Conservation (phyloP, 2,888 invertebrate genomes). For the Ryuthela nishihirai region DNA sequence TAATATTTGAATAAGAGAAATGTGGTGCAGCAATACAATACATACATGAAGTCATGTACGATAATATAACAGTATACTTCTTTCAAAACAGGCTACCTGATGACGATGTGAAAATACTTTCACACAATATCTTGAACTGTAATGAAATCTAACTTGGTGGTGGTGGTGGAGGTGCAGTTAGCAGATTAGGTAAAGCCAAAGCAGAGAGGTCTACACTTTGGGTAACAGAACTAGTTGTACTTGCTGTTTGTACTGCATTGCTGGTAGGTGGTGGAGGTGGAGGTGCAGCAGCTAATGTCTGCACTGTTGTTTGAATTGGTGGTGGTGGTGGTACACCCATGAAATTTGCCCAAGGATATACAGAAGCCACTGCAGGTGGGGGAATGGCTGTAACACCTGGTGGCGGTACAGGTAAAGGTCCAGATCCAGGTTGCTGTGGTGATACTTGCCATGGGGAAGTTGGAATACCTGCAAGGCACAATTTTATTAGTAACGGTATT, state of each 20-base stretch:
- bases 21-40: no score
- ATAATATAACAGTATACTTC: no score
- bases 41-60: no score
- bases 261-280: constrained; percentile 44
- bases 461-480: constrained; percentile 53
- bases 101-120: no score
- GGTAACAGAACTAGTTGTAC: constrained; percentile 3
- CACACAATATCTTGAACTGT: no score
- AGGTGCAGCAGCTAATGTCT: constrained; percentile 44
- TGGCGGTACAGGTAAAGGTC: constrained; percentile 42
- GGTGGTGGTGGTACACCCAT: constrained; percentile 44
- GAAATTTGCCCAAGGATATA: constrained; percentile 47
- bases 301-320: constrained; percentile 32
- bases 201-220: constrained; percentile 46
- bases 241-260: background rate
- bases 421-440: constrained; percentile 27
- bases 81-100: no score
- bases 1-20: no score
- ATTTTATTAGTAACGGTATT: no score
- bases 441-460: constrained; percentile 48
- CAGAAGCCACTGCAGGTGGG: constrained; percentile 51
- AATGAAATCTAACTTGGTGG: no score
- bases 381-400: constrained; percentile 36
- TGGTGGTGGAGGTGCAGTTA: constrained; percentile 67
- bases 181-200: constrained; percentile 57